These are phyloP conservation scores for Pocota personata DNA, from an alignment of 2,888 invertebrate species.

Conservation along the genomic window DNA sequence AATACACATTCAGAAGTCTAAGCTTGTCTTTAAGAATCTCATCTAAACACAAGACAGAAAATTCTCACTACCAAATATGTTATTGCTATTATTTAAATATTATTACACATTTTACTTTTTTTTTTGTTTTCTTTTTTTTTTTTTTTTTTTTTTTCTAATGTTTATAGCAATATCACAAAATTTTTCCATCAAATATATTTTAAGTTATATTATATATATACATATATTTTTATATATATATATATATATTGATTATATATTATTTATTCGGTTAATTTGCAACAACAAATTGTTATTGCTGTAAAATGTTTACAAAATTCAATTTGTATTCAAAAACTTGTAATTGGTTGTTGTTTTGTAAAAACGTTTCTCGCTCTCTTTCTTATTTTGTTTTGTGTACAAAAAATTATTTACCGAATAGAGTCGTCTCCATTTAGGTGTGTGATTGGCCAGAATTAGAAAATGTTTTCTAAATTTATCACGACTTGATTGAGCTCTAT, in stretches of 20 bases:
- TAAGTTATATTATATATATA: constrained; percentile 45
- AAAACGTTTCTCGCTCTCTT: constrained; percentile 36
- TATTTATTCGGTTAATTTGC: constrained; percentile 67
- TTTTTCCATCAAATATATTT: constrained; percentile 70
- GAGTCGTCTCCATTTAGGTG: constrained; percentile 17
- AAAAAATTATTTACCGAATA: constrained; percentile 52
- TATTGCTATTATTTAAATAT: constrained; percentile 70
- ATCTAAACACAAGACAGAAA: constrained; percentile 46
- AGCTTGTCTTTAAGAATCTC: constrained; percentile 57
- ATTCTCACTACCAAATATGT: constrained; percentile 72
- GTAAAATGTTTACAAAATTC: constrained; percentile 57
- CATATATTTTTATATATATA: constrained; percentile 10
- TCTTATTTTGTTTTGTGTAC: constrained; percentile 32
- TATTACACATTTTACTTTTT: constrained; percentile 51
- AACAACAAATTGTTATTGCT: constrained; percentile 63
- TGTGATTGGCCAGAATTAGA: constrained; percentile 23
- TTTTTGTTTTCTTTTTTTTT: constrained; percentile 28
- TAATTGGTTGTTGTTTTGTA: constrained; percentile 31
- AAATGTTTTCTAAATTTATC: constrained; percentile 2
- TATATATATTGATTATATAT: constrained; percentile 58
- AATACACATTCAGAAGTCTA: constrained; percentile 72
- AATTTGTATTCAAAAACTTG: constrained; percentile 57
- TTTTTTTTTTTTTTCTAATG: constrained; percentile 59
- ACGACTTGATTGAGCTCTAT: constrained; percentile 46
- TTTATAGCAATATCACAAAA: constrained; percentile 76